phyloP scores from a whole-genome alignment of 2,113 vertebrate genomes.

The Junco hyemalis region DNA sequence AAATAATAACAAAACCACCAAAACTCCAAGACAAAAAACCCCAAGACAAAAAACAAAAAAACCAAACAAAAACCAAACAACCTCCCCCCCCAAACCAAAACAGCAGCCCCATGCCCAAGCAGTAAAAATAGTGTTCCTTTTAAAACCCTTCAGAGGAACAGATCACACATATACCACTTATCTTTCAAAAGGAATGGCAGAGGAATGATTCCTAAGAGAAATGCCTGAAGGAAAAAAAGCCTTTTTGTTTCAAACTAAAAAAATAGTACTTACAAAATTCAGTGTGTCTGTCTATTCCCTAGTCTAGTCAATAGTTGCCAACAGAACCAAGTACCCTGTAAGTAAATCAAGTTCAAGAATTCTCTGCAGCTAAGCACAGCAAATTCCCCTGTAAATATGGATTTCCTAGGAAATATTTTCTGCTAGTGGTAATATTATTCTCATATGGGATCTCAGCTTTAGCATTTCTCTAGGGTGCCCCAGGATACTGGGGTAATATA shows the following conservation, averaged over 20 bases:
- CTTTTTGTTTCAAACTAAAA: neutral
- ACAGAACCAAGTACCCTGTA: neutral
- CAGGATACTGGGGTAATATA: neutral
- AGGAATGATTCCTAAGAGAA: neutral
- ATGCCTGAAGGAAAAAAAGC: neutral
- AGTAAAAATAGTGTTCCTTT: neutral
- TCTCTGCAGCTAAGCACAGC: neutral
- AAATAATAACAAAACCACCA: neutral
- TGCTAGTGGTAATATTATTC: neutral
- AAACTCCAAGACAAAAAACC: neutral
- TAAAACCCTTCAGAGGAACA: neutral
- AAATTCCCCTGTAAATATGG: neutral
- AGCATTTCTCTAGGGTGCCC: neutral
- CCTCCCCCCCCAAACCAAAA: too few species aligned
- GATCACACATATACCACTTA: neutral
- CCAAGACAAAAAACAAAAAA: neutral
- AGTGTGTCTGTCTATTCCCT: neutral
- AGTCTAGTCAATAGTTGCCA: neutral
- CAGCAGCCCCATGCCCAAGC: neutral
- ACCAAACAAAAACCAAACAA: neutral
- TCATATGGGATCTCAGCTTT: neutral
- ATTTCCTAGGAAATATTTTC: neutral
- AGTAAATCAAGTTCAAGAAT: neutral
- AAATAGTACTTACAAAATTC: neutral
- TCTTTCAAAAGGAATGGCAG: neutral